phyloP scores from a whole-genome alignment of 2,797 vertebrate species.

The Eupleurogrammus muticus region DNA sequence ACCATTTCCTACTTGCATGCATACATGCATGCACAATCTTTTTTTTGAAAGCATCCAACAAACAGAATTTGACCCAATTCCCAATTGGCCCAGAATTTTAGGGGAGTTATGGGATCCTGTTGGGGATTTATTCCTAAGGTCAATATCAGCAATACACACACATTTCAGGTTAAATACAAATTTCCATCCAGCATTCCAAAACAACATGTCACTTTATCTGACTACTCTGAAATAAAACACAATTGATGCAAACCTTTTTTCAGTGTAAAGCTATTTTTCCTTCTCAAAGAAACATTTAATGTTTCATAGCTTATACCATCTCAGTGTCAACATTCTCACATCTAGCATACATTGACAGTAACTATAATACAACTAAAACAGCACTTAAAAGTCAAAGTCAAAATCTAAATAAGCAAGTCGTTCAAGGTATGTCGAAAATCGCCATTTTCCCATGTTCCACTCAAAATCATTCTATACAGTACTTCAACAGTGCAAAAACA shows the following conservation, averaged over 20 bases:
- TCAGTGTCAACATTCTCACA: slow-evolving; percentile 55
- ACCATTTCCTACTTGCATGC: slow-evolving; percentile 46
- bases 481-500: slow-evolving; percentile 79
- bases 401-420: slow-evolving; percentile 46
- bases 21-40: slow-evolving; percentile 43
- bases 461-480: slow-evolving; percentile 64
- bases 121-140: slow-evolving; percentile 29
- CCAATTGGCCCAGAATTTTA: slow-evolving; percentile 12
- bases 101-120: slow-evolving; percentile 1
- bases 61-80: slow-evolving; percentile 4
- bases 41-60: slow-evolving; percentile 31
- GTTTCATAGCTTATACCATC: slow-evolving; percentile 70
- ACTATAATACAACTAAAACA: slow-evolving; percentile 58
- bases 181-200: slow-evolving; percentile 57
- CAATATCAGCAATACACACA: slow-evolving; percentile 40
- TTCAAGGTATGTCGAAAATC: slow-evolving; percentile 26
- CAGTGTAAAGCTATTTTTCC: slow-evolving; percentile 68
- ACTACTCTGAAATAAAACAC: slow-evolving; percentile 57
- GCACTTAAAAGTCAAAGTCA: slow-evolving; percentile 30
- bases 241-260: slow-evolving; percentile 41
- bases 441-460: slow-evolving; percentile 43
- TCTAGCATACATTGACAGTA: slow-evolving; percentile 45
- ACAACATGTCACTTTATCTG: slow-evolving; percentile 38
- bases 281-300: slow-evolving; percentile 56
- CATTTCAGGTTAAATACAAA: slow-evolving; percentile 44